Evolutionary conservation across 1,140 invertebrate species (phyloP).

Genomic region (Zeugodacus cucurbitae): DNA sequence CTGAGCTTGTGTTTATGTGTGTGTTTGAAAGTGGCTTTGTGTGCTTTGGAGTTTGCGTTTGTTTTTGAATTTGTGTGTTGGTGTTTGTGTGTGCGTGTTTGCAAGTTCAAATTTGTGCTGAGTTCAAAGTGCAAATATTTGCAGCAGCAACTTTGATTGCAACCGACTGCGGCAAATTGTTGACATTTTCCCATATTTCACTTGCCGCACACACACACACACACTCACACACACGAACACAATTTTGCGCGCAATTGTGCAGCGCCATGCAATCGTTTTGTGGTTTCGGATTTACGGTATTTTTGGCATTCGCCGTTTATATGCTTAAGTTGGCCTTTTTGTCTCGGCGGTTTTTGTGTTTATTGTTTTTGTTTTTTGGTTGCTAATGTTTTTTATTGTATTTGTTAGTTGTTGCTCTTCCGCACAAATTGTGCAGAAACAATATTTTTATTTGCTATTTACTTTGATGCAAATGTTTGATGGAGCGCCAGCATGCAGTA

Average conservation of each 20-base stretch:
- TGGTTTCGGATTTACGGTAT: neutral
- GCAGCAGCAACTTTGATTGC: constrained; percentile 35
- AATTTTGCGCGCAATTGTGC: constrained; percentile 26
- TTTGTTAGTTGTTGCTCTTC: neutral
- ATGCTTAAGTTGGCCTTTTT: neutral
- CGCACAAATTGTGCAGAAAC: neutral
- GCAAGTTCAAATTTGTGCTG: constrained; percentile 35
- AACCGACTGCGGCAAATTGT: constrained; percentile 38
- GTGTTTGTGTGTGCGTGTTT: neutral
- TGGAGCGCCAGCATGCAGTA: too few species aligned
- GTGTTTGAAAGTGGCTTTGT: neutral
- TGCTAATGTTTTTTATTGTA: neutral
- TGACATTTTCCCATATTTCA: constrained; percentile 37
- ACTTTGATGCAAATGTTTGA: too few species aligned
- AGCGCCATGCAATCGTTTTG: constrained; percentile 15
- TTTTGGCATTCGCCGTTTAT: neutral
- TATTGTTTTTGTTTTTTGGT: neutral
- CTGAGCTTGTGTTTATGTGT: too few species aligned
- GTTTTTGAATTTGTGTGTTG: neutral
- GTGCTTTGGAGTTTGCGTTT: neutral
- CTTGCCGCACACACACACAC: neutral
- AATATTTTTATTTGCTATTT: too few species aligned
- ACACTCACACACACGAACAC: too few species aligned
- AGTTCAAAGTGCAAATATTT: constrained; percentile 37
- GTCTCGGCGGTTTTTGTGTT: too few species aligned